A percentile compares a stretch with the other conserved stretches of the same genome.
Evolutionary conservation across 1,140 invertebrate genomes (phyloP).

Genomic region (Musca domestica): DNA sequence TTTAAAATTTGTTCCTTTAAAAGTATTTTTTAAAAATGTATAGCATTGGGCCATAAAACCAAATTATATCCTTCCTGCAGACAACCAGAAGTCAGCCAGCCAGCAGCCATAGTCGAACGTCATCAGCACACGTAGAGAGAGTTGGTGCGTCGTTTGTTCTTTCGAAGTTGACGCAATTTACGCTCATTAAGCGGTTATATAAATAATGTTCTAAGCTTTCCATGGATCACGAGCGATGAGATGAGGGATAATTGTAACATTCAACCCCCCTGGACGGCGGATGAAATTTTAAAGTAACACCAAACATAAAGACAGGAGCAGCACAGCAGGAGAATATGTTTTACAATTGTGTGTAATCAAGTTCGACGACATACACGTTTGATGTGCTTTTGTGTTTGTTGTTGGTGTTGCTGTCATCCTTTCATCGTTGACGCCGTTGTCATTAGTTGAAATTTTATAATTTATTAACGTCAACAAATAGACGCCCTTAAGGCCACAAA

Average conservation of each 20-base stretch:
- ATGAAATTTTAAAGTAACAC: too few relatives aligned
- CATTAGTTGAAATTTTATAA: constrained; percentile 20
- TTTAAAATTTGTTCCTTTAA: constrained; percentile 1
- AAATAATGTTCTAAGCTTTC: constrained; percentile 3
- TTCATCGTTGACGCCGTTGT: constrained; percentile 1
- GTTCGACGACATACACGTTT: background rate
- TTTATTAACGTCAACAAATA: constrained; percentile 22
- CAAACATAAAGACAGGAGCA: too few relatives aligned
- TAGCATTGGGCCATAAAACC: constrained; percentile 8
- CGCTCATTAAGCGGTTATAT: constrained; percentile 16
- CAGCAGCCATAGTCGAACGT: too few relatives aligned
- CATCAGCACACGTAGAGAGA: too few relatives aligned
- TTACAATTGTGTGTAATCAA: constrained; percentile 12
- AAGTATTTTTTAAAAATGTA: constrained; percentile 1
- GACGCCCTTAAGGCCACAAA: constrained; percentile 21
- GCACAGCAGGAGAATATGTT: background rate
- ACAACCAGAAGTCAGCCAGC: too few relatives aligned
- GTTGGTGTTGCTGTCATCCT: too few relatives aligned
- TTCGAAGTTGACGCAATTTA: constrained; percentile 4
- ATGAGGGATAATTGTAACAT: too few relatives aligned
- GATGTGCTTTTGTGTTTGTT: too few relatives aligned
- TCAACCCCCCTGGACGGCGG: too few relatives aligned
- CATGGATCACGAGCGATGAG: too few relatives aligned
- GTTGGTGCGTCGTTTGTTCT: too few relatives aligned
- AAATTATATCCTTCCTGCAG: constrained; percentile 12